A percentile compares a stretch with the other conserved stretches of the same genome.
Conservation (phyloP, 2,888 invertebrate species). For the Electrophaes corylata region DNA sequence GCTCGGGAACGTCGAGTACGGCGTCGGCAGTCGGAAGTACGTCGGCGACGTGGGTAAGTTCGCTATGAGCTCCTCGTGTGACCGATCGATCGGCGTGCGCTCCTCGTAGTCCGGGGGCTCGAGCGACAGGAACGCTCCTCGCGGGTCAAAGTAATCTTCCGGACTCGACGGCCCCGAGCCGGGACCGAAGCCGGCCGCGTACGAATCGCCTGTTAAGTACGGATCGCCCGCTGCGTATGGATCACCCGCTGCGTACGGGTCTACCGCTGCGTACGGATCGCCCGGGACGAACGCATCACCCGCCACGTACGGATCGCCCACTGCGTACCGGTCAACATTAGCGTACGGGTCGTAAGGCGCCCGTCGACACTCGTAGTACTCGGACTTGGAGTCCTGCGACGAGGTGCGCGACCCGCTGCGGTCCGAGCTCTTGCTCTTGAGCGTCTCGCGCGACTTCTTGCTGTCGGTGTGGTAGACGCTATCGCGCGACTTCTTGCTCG, state of each 20-base stretch:
- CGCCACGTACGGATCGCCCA: slow-evolving; percentile 47
- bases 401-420: slow-evolving; percentile 86
- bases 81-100: slow-evolving; percentile 80
- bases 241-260: slow-evolving; percentile 52
- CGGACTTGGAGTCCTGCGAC: slow-evolving; percentile 89
- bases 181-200: slow-evolving; percentile 74
- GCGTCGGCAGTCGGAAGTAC: slow-evolving; percentile 84
- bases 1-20: slow-evolving; percentile 86
- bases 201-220: slow-evolving; percentile 41
- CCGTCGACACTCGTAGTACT: slow-evolving; percentile 87
- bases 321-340: slow-evolving; percentile 42
- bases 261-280: slow-evolving; percentile 57
- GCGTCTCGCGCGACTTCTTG: slow-evolving; percentile 86
- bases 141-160: slow-evolving; percentile 86
- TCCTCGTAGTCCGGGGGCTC: slow-evolving; percentile 80
- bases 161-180: slow-evolving; percentile 87
- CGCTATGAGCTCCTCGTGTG: slow-evolving; percentile 85
- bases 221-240: slow-evolving; percentile 63
- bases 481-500: slow-evolving; percentile 86
- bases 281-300: slow-evolving; percentile 48
- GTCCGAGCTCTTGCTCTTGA: slow-evolving; percentile 86
- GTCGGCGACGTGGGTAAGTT: slow-evolving; percentile 77
- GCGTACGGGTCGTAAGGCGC: slow-evolving; percentile 65
- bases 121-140: slow-evolving; percentile 72
- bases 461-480: slow-evolving; percentile 87